A percentile compares a stretch with the other conserved stretches of the same genome.
phyloP scores from a whole-genome alignment of 2,888 invertebrate species.

The Rhorus exstirpatorius region DNA sequence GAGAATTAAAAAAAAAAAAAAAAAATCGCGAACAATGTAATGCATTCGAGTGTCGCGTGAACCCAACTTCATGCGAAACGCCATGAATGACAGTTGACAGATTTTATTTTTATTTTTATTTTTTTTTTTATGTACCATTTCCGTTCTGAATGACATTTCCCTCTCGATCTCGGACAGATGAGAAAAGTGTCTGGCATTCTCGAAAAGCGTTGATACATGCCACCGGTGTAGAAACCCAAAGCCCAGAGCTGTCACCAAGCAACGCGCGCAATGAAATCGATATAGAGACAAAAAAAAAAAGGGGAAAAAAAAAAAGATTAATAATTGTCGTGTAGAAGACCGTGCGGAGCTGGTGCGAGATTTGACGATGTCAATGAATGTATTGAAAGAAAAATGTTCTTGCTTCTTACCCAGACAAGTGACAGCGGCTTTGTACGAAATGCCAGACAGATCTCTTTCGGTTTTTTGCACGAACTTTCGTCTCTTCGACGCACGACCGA shows the following conservation, averaged over 20 bases:
- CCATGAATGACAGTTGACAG: not conserved
- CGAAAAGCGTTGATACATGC: conserved; percentile 92
- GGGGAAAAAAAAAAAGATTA: not conserved
- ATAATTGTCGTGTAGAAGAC: not conserved
- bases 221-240: conserved; percentile 89
- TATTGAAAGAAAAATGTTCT: no score
- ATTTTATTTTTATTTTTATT: no score
- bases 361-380: no score
- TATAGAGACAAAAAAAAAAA: conserved; percentile 6
- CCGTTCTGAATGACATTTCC: conserved; percentile 94
- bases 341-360: no score
- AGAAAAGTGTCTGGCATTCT: conserved; percentile 94
- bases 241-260: conserved; percentile 87
- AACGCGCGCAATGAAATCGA: conserved; percentile 59
- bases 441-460: conserved; percentile 63
- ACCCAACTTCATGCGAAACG: conserved; percentile 37
- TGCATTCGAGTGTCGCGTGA: not conserved
- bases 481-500: conserved; percentile 63
- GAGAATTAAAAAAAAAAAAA: no score
- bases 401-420: conserved; percentile 66
- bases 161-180: conserved; percentile 93
- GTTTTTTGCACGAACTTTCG: conserved; percentile 66
- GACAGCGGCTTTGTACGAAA: conserved; percentile 62
- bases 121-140: conserved; percentile 91
- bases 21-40: no score